Evolutionary conservation across 2,113 vertebrate species (phyloP).

Genomic region (Odocoileus hemionus): DNA sequence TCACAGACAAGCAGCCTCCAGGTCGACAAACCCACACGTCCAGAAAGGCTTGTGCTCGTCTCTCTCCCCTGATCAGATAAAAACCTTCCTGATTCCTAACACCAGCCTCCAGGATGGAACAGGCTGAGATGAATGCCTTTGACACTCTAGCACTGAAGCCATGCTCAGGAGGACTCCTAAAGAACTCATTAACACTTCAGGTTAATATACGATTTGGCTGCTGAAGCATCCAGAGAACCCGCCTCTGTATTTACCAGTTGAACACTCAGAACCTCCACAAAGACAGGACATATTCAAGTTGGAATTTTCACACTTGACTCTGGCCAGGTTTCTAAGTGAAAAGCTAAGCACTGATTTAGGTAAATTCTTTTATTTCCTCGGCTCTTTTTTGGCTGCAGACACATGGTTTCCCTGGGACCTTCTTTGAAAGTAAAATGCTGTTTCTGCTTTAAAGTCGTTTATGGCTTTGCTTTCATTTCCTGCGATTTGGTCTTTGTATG

Average conservation of each 20-base stretch:
- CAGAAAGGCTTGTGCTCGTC: not conserved
- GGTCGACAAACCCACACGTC: not conserved
- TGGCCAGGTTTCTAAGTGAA: not conserved
- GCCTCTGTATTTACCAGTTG: not conserved
- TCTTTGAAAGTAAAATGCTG: not conserved
- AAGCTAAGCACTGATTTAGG: not conserved
- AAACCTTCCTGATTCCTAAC: not conserved
- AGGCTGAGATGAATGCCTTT: not conserved
- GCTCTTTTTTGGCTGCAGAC: not conserved
- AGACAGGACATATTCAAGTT: not conserved
- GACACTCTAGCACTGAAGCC: not conserved
- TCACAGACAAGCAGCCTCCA: not conserved
- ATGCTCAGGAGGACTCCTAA: not conserved
- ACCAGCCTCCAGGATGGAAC: not conserved
- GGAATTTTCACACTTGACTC: not conserved
- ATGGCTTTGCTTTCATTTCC: not conserved
- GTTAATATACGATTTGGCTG: not conserved
- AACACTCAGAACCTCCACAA: not conserved
- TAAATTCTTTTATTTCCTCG: not conserved
- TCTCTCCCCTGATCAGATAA: not conserved
- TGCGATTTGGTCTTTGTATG: not conserved
- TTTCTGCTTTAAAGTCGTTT: not conserved
- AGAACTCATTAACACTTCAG: not conserved
- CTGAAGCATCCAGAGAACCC: not conserved
- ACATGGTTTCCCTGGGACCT: not conserved